Conservation (phyloP, 2,888 invertebrate species). For the Lamproptera curius region DNA sequence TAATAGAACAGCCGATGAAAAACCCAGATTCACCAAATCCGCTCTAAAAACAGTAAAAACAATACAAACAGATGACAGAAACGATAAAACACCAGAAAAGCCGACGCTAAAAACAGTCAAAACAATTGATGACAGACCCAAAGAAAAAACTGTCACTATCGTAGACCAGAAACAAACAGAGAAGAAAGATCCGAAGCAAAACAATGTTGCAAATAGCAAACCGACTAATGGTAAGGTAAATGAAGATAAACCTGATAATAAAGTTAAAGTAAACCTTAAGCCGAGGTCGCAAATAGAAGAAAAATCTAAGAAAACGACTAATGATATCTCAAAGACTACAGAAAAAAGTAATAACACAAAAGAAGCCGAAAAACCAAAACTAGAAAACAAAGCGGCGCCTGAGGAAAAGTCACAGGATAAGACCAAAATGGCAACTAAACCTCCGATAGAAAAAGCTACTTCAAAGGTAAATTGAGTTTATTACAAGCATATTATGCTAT, state of each 20-base stretch:
- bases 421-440: slow-evolving; percentile 67
- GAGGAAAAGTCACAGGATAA: slow-evolving; percentile 54
- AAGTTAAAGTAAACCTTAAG: slow-evolving; percentile 15
- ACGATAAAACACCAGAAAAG: slow-evolving; percentile 49
- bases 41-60: slow-evolving; percentile 36
- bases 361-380: slow-evolving; percentile 34
- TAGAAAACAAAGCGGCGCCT: slow-evolving; percentile 35
- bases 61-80: slow-evolving; percentile 45
- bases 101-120: slow-evolving; percentile 56
- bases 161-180: slow-evolving; percentile 54
- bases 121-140: slow-evolving; percentile 65
- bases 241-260: slow-evolving; percentile 21
- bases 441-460: slow-evolving; percentile 59
- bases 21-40: slow-evolving; percentile 57
- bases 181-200: slow-evolving; percentile 33
- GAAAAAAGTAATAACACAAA: slow-evolving; percentile 21
- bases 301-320: slow-evolving; percentile 33
- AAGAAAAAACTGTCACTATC: slow-evolving; percentile 67
- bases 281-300: slow-evolving; percentile 29
- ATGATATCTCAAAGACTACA: slow-evolving; percentile 33
- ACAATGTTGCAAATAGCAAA: slow-evolving; percentile 31
- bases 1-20: slow-evolving; percentile 50
- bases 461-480: slow-evolving; percentile 62
- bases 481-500: too few species aligned
- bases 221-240: slow-evolving; percentile 41